Evolutionary conservation across 2,888 invertebrate genomes (phyloP).

Genomic region (Augiades crinisus): DNA sequence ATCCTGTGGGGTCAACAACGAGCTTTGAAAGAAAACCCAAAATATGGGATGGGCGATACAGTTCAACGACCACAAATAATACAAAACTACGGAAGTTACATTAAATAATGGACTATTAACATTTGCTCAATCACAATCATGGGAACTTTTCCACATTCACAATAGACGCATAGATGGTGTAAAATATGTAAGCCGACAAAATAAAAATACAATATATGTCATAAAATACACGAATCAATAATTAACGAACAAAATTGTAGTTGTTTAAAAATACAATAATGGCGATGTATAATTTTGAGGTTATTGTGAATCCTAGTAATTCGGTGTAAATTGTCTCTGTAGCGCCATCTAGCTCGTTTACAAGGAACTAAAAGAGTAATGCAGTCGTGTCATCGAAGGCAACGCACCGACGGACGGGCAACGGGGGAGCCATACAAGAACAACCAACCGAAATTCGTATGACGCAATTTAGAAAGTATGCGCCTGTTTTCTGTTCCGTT

Average conservation of each 20-base stretch:
- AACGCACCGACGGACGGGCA: constrained; percentile 32
- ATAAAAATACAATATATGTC: too few species aligned
- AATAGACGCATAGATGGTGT: too few species aligned
- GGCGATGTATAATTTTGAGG: background rate
- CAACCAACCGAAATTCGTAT: constrained; percentile 58
- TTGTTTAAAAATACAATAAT: background rate
- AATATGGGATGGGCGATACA: constrained; percentile 66
- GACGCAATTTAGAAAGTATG: constrained; percentile 75
- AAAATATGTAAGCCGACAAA: too few species aligned
- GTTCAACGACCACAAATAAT: constrained; percentile 63
- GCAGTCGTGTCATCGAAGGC: constrained; percentile 24
- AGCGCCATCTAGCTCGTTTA: constrained; percentile 49
- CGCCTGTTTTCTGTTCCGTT: constrained; percentile 63
- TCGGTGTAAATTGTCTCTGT: background rate
- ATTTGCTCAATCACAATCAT: constrained; percentile 42
- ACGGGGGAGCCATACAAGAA: constrained; percentile 38
- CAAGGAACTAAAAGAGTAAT: constrained; percentile 24
- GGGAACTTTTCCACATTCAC: constrained; percentile 35
- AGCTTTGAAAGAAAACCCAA: constrained; percentile 58
- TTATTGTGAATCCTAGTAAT: background rate
- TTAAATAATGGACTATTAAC: constrained; percentile 41
- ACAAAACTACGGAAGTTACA: constrained; percentile 57
- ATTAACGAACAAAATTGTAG: too few species aligned
- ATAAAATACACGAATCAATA: too few species aligned
- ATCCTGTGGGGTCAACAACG: constrained; percentile 52